Conservation (phyloP, 2,888 invertebrate genomes). For the Celastrina argiolus region DNA sequence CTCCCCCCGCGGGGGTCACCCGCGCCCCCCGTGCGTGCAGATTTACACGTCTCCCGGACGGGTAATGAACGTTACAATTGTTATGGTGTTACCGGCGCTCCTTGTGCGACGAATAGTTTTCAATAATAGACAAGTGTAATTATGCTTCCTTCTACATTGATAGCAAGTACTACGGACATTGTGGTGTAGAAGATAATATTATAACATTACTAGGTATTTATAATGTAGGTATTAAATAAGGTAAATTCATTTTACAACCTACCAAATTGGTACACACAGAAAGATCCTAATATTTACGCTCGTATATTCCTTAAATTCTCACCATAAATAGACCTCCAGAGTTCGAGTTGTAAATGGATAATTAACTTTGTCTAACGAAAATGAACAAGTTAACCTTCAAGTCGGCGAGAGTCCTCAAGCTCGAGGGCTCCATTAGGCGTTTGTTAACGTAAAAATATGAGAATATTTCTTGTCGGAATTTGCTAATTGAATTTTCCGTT, state of each 20-base stretch:
- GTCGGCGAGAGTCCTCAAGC: not conserved
- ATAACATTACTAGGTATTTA: no score
- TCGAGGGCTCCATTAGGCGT: conserved; percentile 1
- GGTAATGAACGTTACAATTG: not conserved
- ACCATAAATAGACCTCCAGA: no score
- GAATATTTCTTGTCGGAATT: conserved; percentile 7
- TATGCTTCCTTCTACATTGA: no score
- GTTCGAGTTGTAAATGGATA: not conserved
- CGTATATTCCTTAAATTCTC: no score
- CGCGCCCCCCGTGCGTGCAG: conserved; percentile 1
- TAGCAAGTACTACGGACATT: no score
- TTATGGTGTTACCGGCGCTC: not conserved
- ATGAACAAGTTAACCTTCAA: not conserved
- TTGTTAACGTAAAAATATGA: conserved; percentile 12
- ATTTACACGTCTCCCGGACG: not conserved
- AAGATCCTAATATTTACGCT: no score
- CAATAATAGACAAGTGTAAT: no score
- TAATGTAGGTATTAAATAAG: no score
- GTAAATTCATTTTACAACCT: no score
- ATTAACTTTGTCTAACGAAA: not conserved
- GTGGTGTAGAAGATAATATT: no score
- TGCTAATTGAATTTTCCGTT: conserved; percentile 22
- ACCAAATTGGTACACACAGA: no score
- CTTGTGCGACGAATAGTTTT: no score
- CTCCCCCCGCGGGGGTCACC: not conserved